Evolutionary conservation across 2,888 invertebrate genomes (phyloP).

Genomic region (Polydrusus pterygomalis): DNA sequence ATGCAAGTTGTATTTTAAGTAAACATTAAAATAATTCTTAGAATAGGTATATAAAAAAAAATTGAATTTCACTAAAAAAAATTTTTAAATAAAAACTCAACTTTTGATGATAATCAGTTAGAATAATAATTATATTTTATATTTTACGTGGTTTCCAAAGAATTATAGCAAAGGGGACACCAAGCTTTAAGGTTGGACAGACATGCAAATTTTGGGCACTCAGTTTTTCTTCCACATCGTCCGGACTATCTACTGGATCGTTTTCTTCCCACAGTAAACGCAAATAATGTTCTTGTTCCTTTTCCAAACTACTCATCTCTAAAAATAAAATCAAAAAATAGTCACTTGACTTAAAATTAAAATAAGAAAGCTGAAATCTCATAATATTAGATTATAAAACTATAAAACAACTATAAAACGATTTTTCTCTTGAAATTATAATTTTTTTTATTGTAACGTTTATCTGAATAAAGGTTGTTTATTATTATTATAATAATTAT

Average conservation of each 20-base stretch:
- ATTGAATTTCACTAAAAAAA: background rate
- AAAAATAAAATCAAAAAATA: slow-evolving; percentile 20
- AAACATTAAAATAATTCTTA: background rate
- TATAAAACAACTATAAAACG: no score
- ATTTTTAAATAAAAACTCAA: background rate
- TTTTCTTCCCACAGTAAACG: no score
- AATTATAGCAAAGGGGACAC: background rate
- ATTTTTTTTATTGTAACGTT: no score
- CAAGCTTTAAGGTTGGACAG: slow-evolving; percentile 20
- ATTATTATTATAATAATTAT: no score
- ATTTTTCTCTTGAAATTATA: no score
- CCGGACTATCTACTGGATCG: slow-evolving; percentile 4
- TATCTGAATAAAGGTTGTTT: no score
- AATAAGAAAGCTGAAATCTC: no score
- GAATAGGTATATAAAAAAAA: background rate
- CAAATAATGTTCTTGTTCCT: slow-evolving; percentile 22
- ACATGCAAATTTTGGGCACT: slow-evolving; percentile 12
- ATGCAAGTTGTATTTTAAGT: background rate
- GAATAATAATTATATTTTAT: background rate
- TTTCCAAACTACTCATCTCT: slow-evolving; percentile 23
- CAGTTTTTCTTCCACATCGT: slow-evolving; percentile 19
- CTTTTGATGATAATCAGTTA: no score
- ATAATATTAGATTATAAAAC: no score
- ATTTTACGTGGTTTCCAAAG: background rate
- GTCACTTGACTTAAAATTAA: no score